Evolutionary conservation across 2,113 vertebrate species (phyloP), one percentile per base, ranked within the genome.

Genomic region (Hyla sarda): DNA sequence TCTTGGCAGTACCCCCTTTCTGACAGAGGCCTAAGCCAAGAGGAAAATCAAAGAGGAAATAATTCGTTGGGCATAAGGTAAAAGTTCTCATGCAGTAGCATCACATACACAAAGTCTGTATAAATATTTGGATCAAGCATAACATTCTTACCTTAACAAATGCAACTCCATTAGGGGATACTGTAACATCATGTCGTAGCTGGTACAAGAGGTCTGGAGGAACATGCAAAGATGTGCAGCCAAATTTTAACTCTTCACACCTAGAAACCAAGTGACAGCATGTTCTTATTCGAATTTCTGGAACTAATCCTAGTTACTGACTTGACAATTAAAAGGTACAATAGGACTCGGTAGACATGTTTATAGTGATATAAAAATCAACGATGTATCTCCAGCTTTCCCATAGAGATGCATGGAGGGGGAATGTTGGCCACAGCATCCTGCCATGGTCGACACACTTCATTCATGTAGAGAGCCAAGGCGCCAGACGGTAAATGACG

Each of bases 121-220:
- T 17, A 13, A 13, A 11, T 28, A 28, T 65, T 28, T 65, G 12
- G 2, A n/a, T 1, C 8, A 71, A 41, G 34, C 16, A 6, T 7
- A 48, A 30, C 25, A 16, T 1, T 58, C 89, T 93, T 96, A 99
- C 98, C 97, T 99, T 99, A 85, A 99, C 96, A 87, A 96, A 99
- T 90, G 96, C 97, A 67, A 99, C 90, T 89, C 98, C 98, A 84
- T 96, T 96, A 88, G 98, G 96, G 6, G 98, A 99, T 85, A 99
- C 94, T 28, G 96, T 98, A 93, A 99, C 94, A 91, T 99, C 95
- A n/a, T 97, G 96, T 83, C 96, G 95, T 74, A 99, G 96, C 89
- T 96, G 96, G 90, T 96, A 94, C 80, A 99, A 96, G 83, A 99
- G 94, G 74, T 99, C 96, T 17, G 97, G 97, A 90, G 97, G 95